Conservation (phyloP, 2,888 invertebrate species). For the Chesias legatella region DNA sequence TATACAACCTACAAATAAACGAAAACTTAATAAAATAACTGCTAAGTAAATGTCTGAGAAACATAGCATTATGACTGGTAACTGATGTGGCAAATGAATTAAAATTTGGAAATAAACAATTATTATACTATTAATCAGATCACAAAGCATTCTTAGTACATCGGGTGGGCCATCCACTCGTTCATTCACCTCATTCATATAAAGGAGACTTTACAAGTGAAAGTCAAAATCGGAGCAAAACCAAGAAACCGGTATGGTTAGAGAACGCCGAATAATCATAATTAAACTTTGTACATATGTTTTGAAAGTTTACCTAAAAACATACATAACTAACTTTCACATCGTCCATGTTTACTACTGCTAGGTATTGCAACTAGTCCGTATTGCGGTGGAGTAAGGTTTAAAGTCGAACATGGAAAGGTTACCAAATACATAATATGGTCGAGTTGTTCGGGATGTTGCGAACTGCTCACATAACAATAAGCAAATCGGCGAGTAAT, state of each 20-base stretch:
- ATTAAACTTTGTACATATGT: constrained; percentile 19
- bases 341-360: neutral
- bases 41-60: no score
- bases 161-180: no score
- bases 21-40: no score
- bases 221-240: constrained; percentile 18
- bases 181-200: no score
- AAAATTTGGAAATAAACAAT: no score
- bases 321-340: constrained; percentile 25
- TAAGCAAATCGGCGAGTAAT: constrained; percentile 6
- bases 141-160: no score
- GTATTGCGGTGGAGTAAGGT: constrained; percentile 2
- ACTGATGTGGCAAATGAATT: no score
- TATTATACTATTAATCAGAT: no score
- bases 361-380: no score
- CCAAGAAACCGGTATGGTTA: constrained; percentile 13
- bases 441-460: constrained; percentile 11
- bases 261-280: constrained; percentile 18
- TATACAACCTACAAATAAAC: no score
- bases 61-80: no score
- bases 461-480: constrained; percentile 15
- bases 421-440: constrained; percentile 6
- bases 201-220: constrained; percentile 18
- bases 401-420: neutral
- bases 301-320: constrained; percentile 26